Base-by-base conservation (phyloP, 2,113 vertebrate genomes). In the Hiodon alosoides region DNA sequence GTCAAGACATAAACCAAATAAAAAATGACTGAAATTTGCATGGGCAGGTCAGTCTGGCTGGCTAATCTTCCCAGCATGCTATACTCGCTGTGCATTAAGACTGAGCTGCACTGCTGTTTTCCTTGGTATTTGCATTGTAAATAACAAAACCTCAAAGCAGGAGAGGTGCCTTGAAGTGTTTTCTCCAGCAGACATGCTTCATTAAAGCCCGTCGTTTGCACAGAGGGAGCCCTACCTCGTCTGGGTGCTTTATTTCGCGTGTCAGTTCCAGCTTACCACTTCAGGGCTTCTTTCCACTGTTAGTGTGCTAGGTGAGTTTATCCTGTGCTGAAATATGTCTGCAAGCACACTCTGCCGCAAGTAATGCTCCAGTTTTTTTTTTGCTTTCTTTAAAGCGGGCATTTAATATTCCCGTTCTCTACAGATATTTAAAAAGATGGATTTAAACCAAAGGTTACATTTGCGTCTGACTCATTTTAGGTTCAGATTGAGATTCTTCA, bases 211-310 rank as follows among this genome's bases (percentile, higher is more conserved):
- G 83, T 80, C 80, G 75, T 75, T 13, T 62, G 79, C 80, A 81
- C 75, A 74, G 84, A 61, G 78, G 10, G 71, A 66, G 71, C 48
- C 53, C 72, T 69, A 14, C 53, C 50, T 77, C 76, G 78, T 75
- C 58, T 10, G 69, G 72, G 71, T n/a, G n/a, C 81, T 68, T 77
- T 51, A 55, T 75, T 80, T 68, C 75, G 72, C 76, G 74, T 54
- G 86, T 84, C 81, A 82, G 82, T 81, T 86, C 81, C 77, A 79
- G 78, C 87, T 87, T 87, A 84, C 84, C 82, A 79, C 85, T 80
- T 85, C 77, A 52, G 73, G 80, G 82, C 72, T 76, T 72, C 65
- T 59, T 16, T 14, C 46, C 62, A 11, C 2, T 59, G 58, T 14
- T 60, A 11, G 48, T 17, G 57, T n/a, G 4, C 8, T 9, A 57